Conservation (phyloP, 2,888 invertebrate genomes). For the Tetragonisca angustula region DNA sequence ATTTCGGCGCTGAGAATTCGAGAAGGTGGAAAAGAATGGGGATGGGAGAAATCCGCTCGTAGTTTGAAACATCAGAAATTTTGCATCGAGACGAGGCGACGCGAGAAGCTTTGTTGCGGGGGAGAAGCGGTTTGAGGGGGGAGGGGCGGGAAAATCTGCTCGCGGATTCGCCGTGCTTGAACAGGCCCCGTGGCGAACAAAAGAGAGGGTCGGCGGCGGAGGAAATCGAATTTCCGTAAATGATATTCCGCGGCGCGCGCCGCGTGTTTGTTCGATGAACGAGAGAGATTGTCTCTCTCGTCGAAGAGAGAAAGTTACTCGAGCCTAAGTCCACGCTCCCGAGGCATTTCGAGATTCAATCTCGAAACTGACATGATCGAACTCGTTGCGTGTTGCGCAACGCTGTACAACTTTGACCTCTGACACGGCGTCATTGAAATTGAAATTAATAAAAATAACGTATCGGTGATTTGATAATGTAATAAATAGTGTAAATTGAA, state of each 20-base stretch:
- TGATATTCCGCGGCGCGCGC: conserved; percentile 26
- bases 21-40: no score
- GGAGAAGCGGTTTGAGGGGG: background rate
- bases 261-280: conserved; percentile 43
- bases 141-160: background rate
- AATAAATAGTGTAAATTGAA: no score
- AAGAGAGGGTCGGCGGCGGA: conserved; percentile 16
- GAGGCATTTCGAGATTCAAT: no score
- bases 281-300: conserved; percentile 16
- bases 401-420: no score
- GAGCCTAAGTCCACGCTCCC: background rate
- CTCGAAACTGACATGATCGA: no score
- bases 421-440: no score
- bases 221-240: conserved; percentile 57
- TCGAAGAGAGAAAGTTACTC: background rate
- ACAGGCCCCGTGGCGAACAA: conserved; percentile 29
- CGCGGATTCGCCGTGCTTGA: conserved; percentile 25
- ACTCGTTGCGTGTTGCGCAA: no score
- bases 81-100: background rate
- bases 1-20: background rate
- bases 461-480: no score
- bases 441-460: no score
- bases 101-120: background rate
- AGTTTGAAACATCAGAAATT: background rate
- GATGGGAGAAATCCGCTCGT: background rate